Conservation (phyloP, 2,113 vertebrate genomes). For the Laticauda colubrina region DNA sequence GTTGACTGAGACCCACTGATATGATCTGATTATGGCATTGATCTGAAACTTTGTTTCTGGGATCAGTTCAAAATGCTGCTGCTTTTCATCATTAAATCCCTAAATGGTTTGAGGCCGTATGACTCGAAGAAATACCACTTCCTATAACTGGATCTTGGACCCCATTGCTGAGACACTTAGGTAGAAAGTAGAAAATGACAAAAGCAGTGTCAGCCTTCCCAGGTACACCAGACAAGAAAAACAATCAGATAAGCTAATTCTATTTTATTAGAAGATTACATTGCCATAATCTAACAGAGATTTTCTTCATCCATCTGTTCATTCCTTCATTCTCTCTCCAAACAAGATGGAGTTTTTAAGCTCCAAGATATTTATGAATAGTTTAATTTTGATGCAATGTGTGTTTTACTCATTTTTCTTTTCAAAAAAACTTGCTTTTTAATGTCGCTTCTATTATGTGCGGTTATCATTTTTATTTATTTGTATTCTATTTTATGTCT, state of each 20-base stretch:
- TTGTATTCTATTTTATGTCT: background rate
- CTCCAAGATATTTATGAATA: background rate
- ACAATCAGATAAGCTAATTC: background rate
- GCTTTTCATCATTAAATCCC: background rate
- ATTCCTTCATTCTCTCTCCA: background rate
- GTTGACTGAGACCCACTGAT: background rate
- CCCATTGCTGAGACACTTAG: background rate
- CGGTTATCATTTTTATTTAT: background rate
- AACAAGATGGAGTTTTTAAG: background rate
- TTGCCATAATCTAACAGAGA: background rate
- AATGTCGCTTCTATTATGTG: background rate
- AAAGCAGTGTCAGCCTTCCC: background rate
- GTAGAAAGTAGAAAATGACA: background rate
- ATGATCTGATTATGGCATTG: background rate
- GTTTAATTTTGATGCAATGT: background rate
- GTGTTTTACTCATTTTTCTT: background rate
- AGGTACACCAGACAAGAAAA: background rate
- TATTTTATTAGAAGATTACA: background rate
- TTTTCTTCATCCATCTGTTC: background rate
- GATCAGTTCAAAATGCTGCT: background rate
- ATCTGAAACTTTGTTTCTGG: background rate
- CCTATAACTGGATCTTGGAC: background rate
- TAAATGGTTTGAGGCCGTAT: background rate
- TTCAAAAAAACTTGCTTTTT: background rate
- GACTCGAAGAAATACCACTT: background rate